Conservation (phyloP, 1,140 invertebrate species). For the Paramacrobiotus metropolitanus region DNA sequence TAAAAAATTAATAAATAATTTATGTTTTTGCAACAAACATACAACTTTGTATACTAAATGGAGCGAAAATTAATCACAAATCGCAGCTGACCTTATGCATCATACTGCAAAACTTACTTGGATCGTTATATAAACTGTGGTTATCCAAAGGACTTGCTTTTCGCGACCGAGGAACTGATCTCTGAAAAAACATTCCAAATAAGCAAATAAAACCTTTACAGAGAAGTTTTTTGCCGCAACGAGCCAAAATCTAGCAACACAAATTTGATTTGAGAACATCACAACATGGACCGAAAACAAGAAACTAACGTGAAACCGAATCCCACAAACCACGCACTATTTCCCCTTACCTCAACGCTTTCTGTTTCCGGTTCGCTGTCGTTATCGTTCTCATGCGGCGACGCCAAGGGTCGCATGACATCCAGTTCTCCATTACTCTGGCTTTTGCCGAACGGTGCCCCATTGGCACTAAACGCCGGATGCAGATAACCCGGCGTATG, state of each 20-base stretch:
- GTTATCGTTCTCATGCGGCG: background rate
- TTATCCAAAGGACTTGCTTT: conserved; percentile 3
- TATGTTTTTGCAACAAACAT: no score
- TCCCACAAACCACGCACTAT: no score
- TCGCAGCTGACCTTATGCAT: no score
- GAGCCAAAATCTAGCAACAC: no score
- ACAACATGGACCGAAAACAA: no score
- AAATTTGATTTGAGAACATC: no score
- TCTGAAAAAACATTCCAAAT: background rate
- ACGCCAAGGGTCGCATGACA: background rate
- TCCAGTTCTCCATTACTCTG: background rate
- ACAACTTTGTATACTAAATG: no score
- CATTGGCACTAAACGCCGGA: background rate
- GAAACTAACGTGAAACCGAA: no score
- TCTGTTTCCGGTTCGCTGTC: conserved; percentile 4
- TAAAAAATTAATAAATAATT: no score
- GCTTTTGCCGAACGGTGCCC: background rate
- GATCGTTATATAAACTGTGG: background rate
- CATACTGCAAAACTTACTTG: no score
- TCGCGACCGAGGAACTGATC: background rate
- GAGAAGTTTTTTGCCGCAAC: background rate
- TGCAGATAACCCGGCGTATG: background rate
- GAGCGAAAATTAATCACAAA: no score
- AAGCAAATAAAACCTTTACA: background rate
- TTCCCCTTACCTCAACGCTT: conserved; percentile 1